A percentile compares a stretch with the other conserved stretches of the same genome.
phyloP scores from a whole-genome alignment of 1,140 invertebrate species.

The Drosophila saltans region DNA sequence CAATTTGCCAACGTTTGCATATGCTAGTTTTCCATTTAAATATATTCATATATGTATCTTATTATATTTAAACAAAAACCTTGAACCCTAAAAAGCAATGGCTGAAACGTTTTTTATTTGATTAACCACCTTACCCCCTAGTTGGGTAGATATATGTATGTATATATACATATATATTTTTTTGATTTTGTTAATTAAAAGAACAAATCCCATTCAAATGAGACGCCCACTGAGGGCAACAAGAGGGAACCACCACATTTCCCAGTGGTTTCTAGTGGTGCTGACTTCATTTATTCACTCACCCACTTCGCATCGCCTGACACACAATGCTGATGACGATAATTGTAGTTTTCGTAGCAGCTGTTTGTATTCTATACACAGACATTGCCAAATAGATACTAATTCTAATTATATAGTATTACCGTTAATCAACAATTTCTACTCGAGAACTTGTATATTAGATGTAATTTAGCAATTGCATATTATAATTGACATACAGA shows the following conservation, averaged over 20 bases:
- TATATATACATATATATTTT: background rate
- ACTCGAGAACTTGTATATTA: background rate
- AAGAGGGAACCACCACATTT: slow-evolving; percentile 1
- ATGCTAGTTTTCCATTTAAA: background rate
- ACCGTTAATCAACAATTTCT: slow-evolving; percentile 33
- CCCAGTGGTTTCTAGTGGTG: slow-evolving; percentile 6
- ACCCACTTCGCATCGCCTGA: slow-evolving; percentile 1
- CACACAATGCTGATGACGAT: background rate
- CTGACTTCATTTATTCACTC: slow-evolving; percentile 6
- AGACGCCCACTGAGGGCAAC: slow-evolving; percentile 23
- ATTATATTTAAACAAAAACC: background rate
- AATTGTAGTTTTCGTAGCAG: slow-evolving; percentile 27
- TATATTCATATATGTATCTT: background rate
- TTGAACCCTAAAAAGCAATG: slow-evolving; percentile 34
- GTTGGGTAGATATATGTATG: too few species aligned
- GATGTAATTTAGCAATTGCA: background rate
- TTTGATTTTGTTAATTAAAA: slow-evolving; percentile 29
- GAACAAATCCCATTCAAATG: slow-evolving; percentile 17
- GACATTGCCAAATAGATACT: background rate
- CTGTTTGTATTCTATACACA: slow-evolving; percentile 32
- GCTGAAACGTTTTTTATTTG: too few species aligned
- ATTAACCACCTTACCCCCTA: too few species aligned
- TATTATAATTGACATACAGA: too few species aligned
- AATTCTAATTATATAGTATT: slow-evolving; percentile 46
- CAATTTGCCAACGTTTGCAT: slow-evolving; percentile 18